Percentiles rank a stretch among this genome's conserved stretches.
These are phyloP conservation scores for Nesospiza acunhae DNA, from an alignment of 2,113 vertebrate genomes.

Conservation along the genomic window DNA sequence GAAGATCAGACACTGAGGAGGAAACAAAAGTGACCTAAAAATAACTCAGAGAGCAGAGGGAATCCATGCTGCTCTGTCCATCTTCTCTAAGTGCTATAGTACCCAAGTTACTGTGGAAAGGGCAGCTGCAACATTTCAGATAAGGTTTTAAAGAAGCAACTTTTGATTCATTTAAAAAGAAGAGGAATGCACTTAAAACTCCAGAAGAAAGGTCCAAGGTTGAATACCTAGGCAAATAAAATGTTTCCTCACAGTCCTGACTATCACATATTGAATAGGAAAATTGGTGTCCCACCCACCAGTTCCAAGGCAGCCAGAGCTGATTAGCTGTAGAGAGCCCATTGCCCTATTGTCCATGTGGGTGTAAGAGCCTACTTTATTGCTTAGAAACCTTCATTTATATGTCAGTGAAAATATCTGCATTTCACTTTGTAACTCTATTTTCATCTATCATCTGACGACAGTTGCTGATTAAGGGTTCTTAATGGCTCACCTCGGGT, in stretches of 20 bases:
- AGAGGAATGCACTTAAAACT: neutral
- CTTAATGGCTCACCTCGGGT: neutral
- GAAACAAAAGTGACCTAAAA: neutral
- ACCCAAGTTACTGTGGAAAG: neutral
- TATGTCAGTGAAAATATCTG: neutral
- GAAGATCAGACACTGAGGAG: neutral
- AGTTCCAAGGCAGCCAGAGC: neutral
- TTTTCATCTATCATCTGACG: neutral
- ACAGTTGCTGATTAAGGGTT: neutral
- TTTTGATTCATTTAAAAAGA: neutral
- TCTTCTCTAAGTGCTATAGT: neutral
- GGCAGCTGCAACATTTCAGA: neutral
- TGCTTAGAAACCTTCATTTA: neutral
- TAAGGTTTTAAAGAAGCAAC: neutral
- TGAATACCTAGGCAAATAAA: neutral
- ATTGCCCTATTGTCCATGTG: fast-evolving
- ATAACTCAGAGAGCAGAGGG: neutral
- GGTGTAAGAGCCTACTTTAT: neutral
- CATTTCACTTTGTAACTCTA: neutral
- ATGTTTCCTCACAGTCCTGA: neutral
- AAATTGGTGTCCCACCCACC: neutral
- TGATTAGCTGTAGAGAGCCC: neutral
- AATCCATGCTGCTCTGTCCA: neutral
- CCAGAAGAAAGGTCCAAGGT: neutral
- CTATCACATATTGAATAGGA: fast-evolving